These are phyloP conservation scores for Porphyrio hochstetteri DNA, from an alignment of 2,113 vertebrate species.

Conservation along the genomic window DNA sequence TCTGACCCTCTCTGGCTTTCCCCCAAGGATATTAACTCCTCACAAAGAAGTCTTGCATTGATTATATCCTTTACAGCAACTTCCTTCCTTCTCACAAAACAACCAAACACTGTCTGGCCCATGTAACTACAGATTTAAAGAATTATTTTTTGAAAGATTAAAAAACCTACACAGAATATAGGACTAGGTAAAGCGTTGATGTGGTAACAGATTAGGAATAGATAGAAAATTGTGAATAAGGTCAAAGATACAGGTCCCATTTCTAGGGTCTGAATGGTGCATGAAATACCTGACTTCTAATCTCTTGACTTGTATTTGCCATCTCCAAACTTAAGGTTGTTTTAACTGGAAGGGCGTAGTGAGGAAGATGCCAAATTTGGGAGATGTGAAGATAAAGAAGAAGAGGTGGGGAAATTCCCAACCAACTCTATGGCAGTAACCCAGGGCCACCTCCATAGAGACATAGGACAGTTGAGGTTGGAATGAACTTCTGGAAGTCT, in stretches of 20 bases:
- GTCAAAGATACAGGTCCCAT: neutral
- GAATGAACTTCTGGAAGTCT: neutral
- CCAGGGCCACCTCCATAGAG: neutral
- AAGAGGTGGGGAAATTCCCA: neutral
- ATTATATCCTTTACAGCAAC: neutral
- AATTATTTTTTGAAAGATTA: neutral
- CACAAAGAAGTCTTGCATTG: neutral
- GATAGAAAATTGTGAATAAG: neutral
- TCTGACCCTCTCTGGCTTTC: neutral
- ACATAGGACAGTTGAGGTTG: neutral
- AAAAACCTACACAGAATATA: neutral
- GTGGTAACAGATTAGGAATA: neutral
- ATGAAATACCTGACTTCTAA: neutral
- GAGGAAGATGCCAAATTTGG: neutral
- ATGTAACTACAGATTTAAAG: neutral
- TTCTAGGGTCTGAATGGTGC: neutral
- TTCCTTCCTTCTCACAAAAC: neutral
- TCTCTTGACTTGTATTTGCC: neutral
- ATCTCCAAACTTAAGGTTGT: neutral
- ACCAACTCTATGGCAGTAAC: neutral
- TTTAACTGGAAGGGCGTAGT: neutral
- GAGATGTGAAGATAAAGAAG: neutral
- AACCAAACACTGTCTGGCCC: accelerated
- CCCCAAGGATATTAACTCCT: neutral
- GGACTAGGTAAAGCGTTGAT: neutral